Base-by-base conservation (phyloP, 2,888 invertebrate genomes). In the Lepidonotus clava region DNA sequence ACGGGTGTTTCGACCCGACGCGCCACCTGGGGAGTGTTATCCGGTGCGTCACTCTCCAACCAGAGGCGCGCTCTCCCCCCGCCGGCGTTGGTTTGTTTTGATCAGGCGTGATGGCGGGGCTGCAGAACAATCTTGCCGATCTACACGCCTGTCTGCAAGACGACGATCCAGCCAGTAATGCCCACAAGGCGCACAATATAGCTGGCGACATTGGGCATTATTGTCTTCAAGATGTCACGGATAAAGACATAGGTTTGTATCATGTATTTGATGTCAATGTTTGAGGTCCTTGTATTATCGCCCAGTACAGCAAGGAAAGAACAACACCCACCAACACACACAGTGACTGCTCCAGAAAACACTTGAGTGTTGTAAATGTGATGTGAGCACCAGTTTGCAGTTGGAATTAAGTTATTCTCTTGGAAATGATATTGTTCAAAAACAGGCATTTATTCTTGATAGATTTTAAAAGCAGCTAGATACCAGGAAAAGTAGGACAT, bases 171-270 rank as follows among this genome's bases (percentile, higher is more conserved):
- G 28, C 40, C 24, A 41, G 28, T 46, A 71, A 56, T 32, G 84
- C 84, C 0, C 67, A 38, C 28, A 90, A 91, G 67, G 89, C 91
- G 28, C 90, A 90, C 86, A 89, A 90, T 34, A 87, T 91, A 32
- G 90, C 92, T 14, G 89, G 91, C n/a, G 92, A 92, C 87, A 90
- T 93, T 5, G 88, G 89, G 61, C 92, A 92, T 51, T 88, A 91
- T 40, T 92, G 92, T 88, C 84, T 92, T 36, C 89, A 93, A 77
- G 93, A 93, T 88, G 88, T 91, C 6, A 89, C 90, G 24, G 91
- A 91, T 18, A 92, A 91, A 88, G 91, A 92, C 76, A 91, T 90
- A 67, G 93, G 93, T 92, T 88, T 85, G 56, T 38, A 32, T 66
- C 8, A 2, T 41, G 8, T 38, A 5, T 18, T 18, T 24, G 14